A percentile compares a stretch with the other conserved stretches of the same genome.
Conservation (phyloP, 2,113 vertebrate genomes). For the Typhlomys cinereus region DNA sequence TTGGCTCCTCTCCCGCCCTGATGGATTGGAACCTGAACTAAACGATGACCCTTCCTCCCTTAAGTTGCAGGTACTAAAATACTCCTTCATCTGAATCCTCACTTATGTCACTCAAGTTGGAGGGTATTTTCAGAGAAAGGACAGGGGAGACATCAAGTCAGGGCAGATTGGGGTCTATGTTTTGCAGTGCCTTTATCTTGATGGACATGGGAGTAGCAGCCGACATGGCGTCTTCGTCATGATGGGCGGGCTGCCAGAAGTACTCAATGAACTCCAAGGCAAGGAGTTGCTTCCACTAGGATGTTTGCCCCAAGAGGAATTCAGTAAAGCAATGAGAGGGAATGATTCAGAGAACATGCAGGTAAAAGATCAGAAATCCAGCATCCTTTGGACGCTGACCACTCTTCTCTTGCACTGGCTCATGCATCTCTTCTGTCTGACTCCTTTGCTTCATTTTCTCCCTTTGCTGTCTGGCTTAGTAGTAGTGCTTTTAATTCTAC, state of each 20-base stretch:
- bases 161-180: not conserved
- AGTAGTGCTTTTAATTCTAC: not conserved
- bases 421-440: not conserved
- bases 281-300: not conserved
- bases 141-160: not conserved
- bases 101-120: not conserved
- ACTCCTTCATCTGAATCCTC: not conserved
- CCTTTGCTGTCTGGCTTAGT: not conserved
- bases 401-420: not conserved
- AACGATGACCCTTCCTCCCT: no score
- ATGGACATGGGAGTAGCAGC: not conserved
- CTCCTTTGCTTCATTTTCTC: not conserved
- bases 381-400: no score
- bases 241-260: not conserved
- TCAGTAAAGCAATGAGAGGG: not conserved
- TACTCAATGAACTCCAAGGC: not conserved
- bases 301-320: constrained; percentile 9
- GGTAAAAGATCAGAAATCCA: not conserved
- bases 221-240: not conserved
- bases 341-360: not conserved
- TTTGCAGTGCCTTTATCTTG: not conserved
- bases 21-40: no score
- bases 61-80: no score
- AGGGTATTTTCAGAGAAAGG: not conserved
- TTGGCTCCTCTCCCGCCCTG: no score